Percentiles rank a stretch among this genome's conserved stretches.
These are phyloP conservation scores for Megalopta genalis DNA, from an alignment of 1,140 invertebrate species.

Conservation along the genomic window DNA sequence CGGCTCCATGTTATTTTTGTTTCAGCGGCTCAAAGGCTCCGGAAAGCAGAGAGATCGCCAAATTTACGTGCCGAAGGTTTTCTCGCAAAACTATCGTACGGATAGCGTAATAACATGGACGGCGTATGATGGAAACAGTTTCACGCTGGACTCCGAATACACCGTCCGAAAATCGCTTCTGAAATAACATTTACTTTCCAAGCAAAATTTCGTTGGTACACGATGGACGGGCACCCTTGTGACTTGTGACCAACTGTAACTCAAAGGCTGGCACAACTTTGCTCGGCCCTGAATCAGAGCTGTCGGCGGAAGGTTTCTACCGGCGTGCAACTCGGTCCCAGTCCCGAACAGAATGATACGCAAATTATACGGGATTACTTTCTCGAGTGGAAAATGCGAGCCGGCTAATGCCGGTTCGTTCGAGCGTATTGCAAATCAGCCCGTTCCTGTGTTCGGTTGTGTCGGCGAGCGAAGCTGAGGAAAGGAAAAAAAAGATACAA, in stretches of 20 bases:
- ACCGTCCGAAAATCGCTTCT: neutral
- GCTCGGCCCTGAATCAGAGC: neutral
- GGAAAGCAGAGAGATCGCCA: too few relatives aligned
- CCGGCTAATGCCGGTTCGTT: constrained; percentile 12
- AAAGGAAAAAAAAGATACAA: too few relatives aligned
- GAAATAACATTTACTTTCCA: constrained; percentile 6
- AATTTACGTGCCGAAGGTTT: too few relatives aligned
- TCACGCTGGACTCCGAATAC: neutral
- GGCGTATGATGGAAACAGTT: neutral
- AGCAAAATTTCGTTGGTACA: neutral
- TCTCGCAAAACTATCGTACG: too few relatives aligned
- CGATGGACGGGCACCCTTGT: neutral
- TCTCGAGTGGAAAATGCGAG: neutral
- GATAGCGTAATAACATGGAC: neutral
- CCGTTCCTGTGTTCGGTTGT: neutral
- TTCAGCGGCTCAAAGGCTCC: too few relatives aligned
- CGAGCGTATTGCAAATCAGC: neutral
- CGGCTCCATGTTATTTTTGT: too few relatives aligned
- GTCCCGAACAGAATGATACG: neutral
- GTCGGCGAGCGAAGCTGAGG: neutral
- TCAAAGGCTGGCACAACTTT: neutral
- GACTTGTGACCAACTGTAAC: neutral
- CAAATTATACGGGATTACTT: neutral
- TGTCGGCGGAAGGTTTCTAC: neutral
- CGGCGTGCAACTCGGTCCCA: neutral